Conservation (phyloP, 2,797 vertebrate genomes). For the Fistularia commersonii region DNA sequence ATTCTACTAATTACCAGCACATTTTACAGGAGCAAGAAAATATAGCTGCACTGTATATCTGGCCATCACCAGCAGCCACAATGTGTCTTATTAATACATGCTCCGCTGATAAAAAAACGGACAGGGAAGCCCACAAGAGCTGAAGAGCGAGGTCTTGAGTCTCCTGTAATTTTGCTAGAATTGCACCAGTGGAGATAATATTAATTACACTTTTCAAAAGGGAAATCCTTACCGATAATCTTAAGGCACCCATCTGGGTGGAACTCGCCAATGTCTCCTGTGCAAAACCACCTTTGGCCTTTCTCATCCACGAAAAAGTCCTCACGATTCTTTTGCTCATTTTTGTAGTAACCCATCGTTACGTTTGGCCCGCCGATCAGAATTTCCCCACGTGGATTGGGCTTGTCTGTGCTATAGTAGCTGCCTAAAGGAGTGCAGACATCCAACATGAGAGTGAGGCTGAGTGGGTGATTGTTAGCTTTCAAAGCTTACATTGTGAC, state of each 20-base stretch:
- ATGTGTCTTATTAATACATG: too few species aligned
- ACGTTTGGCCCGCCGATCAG: constrained; percentile 93
- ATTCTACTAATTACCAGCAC: too few species aligned
- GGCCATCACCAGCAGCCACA: too few species aligned
- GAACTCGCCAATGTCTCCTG: constrained; percentile 94
- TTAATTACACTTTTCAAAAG: not conserved
- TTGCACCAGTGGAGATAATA: too few species aligned
- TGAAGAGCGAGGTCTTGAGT: too few species aligned
- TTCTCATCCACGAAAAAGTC: constrained; percentile 88
- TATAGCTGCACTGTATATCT: too few species aligned
- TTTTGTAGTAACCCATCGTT: constrained; percentile 95
- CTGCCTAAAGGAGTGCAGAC: constrained; percentile 73
- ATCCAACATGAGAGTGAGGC: not conserved
- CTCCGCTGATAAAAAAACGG: too few species aligned
- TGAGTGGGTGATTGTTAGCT: too few species aligned
- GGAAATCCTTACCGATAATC: constrained; percentile 85
- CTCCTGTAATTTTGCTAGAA: too few species aligned
- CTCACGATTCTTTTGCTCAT: constrained; percentile 77
- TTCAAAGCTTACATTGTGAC: too few species aligned
- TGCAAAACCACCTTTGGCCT: constrained; percentile 94
- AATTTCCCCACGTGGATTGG: constrained; percentile 91
- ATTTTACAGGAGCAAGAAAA: too few species aligned
- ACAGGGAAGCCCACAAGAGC: too few species aligned
- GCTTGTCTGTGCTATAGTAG: constrained; percentile 91
- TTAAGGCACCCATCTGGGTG: constrained; percentile 91